Percentiles rank a stretch among this genome's conserved stretches.
phyloP scores from a whole-genome alignment of 2,888 invertebrate species.

The Agrotis clavis region DNA sequence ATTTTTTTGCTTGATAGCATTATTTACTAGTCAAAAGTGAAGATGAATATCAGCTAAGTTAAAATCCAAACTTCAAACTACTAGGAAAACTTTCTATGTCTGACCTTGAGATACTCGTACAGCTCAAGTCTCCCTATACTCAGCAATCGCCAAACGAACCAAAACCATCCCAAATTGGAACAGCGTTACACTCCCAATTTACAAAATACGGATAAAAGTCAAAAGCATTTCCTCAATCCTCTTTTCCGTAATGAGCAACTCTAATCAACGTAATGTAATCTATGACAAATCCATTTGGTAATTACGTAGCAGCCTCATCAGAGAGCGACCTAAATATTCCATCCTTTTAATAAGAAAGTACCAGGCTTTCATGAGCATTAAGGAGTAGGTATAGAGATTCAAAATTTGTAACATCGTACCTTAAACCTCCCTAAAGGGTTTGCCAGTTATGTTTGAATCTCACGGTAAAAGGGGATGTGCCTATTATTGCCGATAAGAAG shows the following conservation, averaged over 20 bases:
- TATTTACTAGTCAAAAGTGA: too few relatives aligned
- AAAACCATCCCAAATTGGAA: slow-evolving; percentile 18
- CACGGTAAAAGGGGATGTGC: too few relatives aligned
- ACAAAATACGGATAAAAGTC: slow-evolving; percentile 44
- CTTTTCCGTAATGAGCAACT: slow-evolving; percentile 50
- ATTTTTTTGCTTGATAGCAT: too few relatives aligned
- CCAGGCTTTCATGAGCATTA: slow-evolving; percentile 36
- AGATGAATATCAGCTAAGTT: too few relatives aligned
- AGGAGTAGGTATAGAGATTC: slow-evolving; percentile 30
- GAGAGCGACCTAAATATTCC: slow-evolving; percentile 52
- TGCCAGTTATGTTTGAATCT: too few relatives aligned
- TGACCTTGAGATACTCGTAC: too few relatives aligned
- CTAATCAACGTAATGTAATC: slow-evolving; percentile 66
- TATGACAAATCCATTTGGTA: slow-evolving; percentile 64
- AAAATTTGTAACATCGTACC: slow-evolving; percentile 27
- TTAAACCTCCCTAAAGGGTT: too few relatives aligned
- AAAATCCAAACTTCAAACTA: too few relatives aligned
- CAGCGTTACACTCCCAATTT: slow-evolving; percentile 21
- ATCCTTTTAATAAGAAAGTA: slow-evolving; percentile 43
- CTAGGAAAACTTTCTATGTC: too few relatives aligned
- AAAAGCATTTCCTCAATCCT: slow-evolving; percentile 39
- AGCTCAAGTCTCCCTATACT: too few relatives aligned
- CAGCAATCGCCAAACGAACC: not conserved
- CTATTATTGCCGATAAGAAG: too few relatives aligned
- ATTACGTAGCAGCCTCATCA: slow-evolving; percentile 53